phyloP scores from a whole-genome alignment of 2,888 invertebrate species.

The Hyppa rectilinea region DNA sequence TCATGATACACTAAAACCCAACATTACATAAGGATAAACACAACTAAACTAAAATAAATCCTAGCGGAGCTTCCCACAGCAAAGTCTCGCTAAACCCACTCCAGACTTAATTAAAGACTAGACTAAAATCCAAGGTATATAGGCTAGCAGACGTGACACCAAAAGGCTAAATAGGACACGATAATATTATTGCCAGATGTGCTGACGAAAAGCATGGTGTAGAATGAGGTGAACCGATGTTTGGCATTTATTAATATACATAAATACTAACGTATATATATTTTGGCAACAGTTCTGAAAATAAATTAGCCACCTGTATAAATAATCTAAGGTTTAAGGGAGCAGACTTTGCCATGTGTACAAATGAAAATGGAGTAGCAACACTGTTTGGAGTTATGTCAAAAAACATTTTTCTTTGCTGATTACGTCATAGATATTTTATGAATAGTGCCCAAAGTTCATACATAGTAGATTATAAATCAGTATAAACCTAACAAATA shows the following conservation, averaged over 20 bases:
- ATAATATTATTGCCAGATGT: constrained; percentile 52
- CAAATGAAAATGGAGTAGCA: neutral
- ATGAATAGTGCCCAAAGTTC: neutral
- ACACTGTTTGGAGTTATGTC: neutral
- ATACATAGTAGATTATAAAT: neutral
- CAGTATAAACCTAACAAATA: too few relatives aligned
- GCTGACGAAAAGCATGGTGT: constrained; percentile 29
- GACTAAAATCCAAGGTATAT: constrained; percentile 53
- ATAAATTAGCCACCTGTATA: neutral
- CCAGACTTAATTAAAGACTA: constrained; percentile 56
- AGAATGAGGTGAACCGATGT: constrained; percentile 24
- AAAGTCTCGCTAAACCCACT: constrained; percentile 41
- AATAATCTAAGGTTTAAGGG: neutral
- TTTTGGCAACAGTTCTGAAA: constrained; percentile 8
- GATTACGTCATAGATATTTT: neutral
- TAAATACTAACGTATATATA: constrained; percentile 13
- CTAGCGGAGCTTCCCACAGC: constrained; percentile 15
- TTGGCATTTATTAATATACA: constrained; percentile 29
- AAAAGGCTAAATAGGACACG: constrained; percentile 46
- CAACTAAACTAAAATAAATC: constrained; percentile 48
- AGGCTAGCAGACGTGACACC: constrained; percentile 41
- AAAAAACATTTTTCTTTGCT: neutral
- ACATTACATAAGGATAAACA: constrained; percentile 34
- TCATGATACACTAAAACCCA: constrained; percentile 3
- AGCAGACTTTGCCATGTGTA: neutral